A percentile compares a stretch with the other conserved stretches of the same genome.
Conservation (phyloP, 2,797 vertebrate species). For the Lepus townsendii region DNA sequence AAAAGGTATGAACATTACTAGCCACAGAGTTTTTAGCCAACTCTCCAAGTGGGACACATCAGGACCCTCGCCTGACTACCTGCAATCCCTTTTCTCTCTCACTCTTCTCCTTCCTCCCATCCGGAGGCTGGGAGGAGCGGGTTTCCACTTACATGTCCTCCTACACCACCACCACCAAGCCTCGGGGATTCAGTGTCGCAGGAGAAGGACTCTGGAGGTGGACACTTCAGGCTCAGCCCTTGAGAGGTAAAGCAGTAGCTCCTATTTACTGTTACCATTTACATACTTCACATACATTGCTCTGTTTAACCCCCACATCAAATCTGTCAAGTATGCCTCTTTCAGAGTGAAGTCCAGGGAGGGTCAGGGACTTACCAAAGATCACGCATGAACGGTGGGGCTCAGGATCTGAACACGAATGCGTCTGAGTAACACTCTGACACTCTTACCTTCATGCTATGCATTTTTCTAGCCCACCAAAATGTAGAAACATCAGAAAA, state of each 20-base stretch:
- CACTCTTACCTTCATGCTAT: neutral
- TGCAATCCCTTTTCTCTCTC: neutral
- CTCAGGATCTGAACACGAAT: neutral
- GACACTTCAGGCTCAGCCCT: neutral
- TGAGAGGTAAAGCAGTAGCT: neutral
- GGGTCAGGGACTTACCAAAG: neutral
- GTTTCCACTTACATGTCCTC: neutral
- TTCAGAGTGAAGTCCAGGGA: neutral
- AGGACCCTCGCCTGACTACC: neutral
- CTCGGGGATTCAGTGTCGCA: neutral
- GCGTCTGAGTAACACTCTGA: neutral
- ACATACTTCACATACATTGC: neutral
- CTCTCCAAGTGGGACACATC: neutral
- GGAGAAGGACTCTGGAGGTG: neutral
- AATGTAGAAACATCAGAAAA: conserved; percentile 21
- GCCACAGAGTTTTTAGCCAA: neutral
- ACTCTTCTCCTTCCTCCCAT: neutral
- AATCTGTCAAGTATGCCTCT: neutral
- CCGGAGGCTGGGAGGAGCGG: neutral
- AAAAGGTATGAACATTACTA: neutral
- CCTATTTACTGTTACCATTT: neutral
- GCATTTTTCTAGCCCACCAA: neutral
- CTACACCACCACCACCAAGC: neutral
- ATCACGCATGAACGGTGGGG: neutral
- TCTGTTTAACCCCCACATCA: neutral